Evolutionary conservation across 2,888 invertebrate genomes (phyloP), one percentile per base, ranked within the genome.

Genomic region (Drosophila mimica): DNA sequence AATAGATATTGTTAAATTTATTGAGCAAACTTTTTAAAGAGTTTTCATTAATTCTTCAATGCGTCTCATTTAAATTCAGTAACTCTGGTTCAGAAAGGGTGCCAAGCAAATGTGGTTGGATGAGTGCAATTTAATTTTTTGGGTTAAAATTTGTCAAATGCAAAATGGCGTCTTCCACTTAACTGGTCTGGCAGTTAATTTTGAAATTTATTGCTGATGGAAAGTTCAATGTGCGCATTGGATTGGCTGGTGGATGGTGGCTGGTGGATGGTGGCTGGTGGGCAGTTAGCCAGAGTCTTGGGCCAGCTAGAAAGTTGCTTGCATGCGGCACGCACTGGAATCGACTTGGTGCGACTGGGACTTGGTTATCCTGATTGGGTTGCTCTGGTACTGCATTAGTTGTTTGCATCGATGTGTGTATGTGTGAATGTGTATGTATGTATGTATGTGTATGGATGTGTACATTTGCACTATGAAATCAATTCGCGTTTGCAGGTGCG

Each of bases 211-310:
- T 81, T 76, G 65, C 76, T 49, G 63, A 58, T 61, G 57, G 66
- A 83, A 86, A 88, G 83, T 83, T 83, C 83, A 83, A 83, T 83
- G 83, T 88, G 89, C 83, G 87, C 87, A 88, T 82, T 61, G 48
- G 48, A 46, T 25, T 46, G 57, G 40, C 46, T 52, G 20, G 36
- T 52, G 28, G 25, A 2, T 25, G 25, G 25, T 52, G 28, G 46
- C 46, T 52, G 20, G 36, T 46, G 57, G 40, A 38, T 52, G 20
- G 36, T 52, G 28, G 25, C 25, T 25, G 25, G 25, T 52, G 28
- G 46, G 33, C 62, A 43, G 60, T 13, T 43, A 28, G 69, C 40
- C 58, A 43, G 58, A 74, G 82, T 81, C 77, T 82, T 87, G 88
- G 83, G 79, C 77, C 87, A 86, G 56, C 89, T 83, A 86, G 83